Conservation (phyloP, 2,888 invertebrate species). For the Drosophila limbata region DNA sequence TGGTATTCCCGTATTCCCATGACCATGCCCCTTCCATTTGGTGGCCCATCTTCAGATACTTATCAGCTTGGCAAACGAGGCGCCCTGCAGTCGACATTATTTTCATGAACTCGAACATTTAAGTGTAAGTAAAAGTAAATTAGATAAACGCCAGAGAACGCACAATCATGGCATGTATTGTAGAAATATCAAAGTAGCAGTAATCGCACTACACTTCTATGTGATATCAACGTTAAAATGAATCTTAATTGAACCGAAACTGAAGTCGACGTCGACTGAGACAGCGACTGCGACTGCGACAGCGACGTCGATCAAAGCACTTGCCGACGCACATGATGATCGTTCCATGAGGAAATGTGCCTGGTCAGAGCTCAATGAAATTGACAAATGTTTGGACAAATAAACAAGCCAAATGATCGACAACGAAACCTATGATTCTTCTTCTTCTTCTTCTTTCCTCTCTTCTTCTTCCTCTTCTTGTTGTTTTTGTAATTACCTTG, state of each 20-base stretch:
- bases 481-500: slow-evolving; percentile 75
- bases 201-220: slow-evolving; percentile 31
- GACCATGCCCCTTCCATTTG: slow-evolving; percentile 11
- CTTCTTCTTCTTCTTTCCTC: slow-evolving; percentile 8
- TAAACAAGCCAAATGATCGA: slow-evolving; percentile 72
- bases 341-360: slow-evolving; percentile 64
- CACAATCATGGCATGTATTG: slow-evolving; percentile 69
- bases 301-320: slow-evolving; percentile 61
- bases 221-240: slow-evolving; percentile 65
- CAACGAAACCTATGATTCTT: slow-evolving; percentile 30
- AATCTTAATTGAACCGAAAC: slow-evolving; percentile 77
- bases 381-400: slow-evolving; percentile 80
- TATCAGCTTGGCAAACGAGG: slow-evolving; percentile 56
- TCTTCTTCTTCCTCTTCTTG: slow-evolving; percentile 18
- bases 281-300: slow-evolving; percentile 5
- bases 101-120: slow-evolving; percentile 46
- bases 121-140: slow-evolving; percentile 77
- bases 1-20: slow-evolving; percentile 23
- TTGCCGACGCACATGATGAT: slow-evolving; percentile 47
- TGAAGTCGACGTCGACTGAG: slow-evolving; percentile 28
- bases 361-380: slow-evolving; percentile 79
- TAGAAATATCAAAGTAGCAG: slow-evolving; percentile 29
- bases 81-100: slow-evolving; percentile 52
- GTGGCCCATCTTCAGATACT: slow-evolving; percentile 48
- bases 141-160: slow-evolving; percentile 73